Base-by-base conservation (phyloP, 2,113 vertebrate species). In the Grantiella picta region DNA sequence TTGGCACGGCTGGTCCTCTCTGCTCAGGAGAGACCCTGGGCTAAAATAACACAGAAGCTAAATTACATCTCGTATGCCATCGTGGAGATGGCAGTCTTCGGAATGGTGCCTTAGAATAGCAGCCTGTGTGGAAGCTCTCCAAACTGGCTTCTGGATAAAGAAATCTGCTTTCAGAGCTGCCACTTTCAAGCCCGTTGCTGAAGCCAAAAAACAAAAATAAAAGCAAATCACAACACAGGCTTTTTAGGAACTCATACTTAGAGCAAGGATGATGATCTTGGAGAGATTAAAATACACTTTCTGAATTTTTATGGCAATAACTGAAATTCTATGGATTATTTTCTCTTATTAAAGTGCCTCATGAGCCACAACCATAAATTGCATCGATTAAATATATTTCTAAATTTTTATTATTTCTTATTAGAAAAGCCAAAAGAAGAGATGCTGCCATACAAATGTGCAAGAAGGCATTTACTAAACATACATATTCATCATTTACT, bases 101-200 rank as follows among this genome's bases (percentile, higher is more conserved):
- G 77, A 95, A 71, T 47, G 95, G 86, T 54, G 78, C 95, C 96
- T 97, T 75, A 60, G 93, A 96, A 96, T 82, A 94, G 92, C 77
- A 93, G 94, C 90, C 93, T 49, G 92, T 78, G 96, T 95, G 97
- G 96, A 97, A 17, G 36, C 12, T 57, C 94, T 98, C 98, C 98
- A 98, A 96, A 77, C 98, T 98, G 98, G 98, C 97, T 97, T 84
- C 93, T 75, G 94, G 97, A 97, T 97, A 98, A 98, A 98, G 97
- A 97, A 98, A 97, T 96, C 97, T 98, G 97, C 93, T 97, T 95
- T 83, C 96, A 92, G 97, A 97, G 96, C 90, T 93, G 95, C 94
- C 88, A 91, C 86, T 31, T 98, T 97, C 97, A 98, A 97, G 96
- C 93, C 94, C 72, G 54, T 87, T 87, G 95, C 86, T 77, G 81